Percentiles rank a stretch among this genome's conserved stretches.
Evolutionary conservation across 2,888 invertebrate species (phyloP).

Genomic region (Ophion slaviceki): DNA sequence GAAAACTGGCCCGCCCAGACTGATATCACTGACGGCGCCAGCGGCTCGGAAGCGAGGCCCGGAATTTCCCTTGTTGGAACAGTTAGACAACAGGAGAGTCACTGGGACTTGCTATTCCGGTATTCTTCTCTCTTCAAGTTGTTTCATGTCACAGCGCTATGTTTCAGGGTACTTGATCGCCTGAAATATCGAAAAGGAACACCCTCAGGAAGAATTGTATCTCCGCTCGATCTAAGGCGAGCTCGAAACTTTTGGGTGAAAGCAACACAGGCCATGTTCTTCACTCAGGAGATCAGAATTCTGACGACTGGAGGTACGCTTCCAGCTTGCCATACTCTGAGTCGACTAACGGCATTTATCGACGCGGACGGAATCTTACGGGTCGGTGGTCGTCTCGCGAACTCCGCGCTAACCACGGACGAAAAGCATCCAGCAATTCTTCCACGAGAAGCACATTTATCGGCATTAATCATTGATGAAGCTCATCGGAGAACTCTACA

Average conservation of each 20-base stretch:
- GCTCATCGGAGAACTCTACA: conserved; percentile 55
- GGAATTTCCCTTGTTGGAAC: not conserved
- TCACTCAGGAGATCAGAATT: conserved; percentile 32
- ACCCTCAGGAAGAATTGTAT: not conserved
- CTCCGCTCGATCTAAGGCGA: not conserved
- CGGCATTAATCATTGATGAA: conserved; percentile 44
- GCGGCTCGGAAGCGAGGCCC: not conserved
- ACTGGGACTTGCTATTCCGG: conserved; percentile 10
- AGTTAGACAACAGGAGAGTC: not conserved
- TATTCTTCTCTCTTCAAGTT: conserved; percentile 12
- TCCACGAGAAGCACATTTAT: conserved; percentile 39
- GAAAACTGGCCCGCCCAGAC: conserved; percentile 19
- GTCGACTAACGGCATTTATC: conserved; percentile 38
- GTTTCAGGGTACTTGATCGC: not conserved
- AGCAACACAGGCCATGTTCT: conserved; percentile 33
- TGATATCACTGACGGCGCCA: not conserved
- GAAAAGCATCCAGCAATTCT: conserved; percentile 58
- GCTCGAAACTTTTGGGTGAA: conserved; percentile 33
- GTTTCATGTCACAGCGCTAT: conserved; percentile 12
- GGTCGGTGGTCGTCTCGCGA: conserved; percentile 56
- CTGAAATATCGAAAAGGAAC: not conserved
- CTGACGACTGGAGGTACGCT: not conserved
- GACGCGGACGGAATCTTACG: conserved; percentile 55
- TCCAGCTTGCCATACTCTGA: conserved; percentile 16
- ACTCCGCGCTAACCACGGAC: conserved; percentile 12